Conservation (phyloP, 2,113 vertebrate species). For the Machaerirhynchus nigripectus region DNA sequence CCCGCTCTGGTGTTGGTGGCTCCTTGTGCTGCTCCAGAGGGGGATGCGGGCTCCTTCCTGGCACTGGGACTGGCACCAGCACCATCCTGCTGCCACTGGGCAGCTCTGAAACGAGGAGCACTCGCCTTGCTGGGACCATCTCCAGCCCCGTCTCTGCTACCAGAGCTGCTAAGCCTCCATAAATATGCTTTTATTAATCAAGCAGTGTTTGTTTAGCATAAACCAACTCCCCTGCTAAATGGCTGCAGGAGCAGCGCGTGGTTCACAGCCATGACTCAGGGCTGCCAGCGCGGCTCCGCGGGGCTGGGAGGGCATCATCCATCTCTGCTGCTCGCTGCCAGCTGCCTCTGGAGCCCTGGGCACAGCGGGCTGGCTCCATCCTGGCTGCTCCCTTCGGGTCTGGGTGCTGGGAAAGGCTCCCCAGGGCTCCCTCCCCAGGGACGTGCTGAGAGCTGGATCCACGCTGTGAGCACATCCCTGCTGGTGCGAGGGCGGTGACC, state of each 20-base stretch:
- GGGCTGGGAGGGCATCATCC: background rate
- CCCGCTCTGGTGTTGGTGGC: background rate
- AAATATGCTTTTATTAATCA: conserved; percentile 57
- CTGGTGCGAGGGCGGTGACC: background rate
- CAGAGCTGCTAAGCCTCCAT: background rate
- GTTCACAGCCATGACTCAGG: conserved; percentile 12
- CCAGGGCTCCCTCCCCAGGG: too few relatives aligned
- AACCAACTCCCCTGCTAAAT: conserved; percentile 29
- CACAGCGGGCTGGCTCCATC: background rate
- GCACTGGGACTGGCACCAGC: background rate
- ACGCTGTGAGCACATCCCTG: accelerated
- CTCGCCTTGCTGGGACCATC: background rate
- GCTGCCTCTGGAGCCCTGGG: background rate
- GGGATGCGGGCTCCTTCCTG: background rate
- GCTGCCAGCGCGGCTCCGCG: background rate
- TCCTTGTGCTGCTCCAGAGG: background rate
- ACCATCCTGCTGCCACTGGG: background rate
- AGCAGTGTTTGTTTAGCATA: conserved; percentile 55
- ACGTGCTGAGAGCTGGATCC: accelerated
- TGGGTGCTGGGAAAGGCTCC: background rate
- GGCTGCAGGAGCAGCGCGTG: background rate
- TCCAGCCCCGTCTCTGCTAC: background rate
- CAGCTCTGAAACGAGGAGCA: background rate
- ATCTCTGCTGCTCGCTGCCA: background rate
- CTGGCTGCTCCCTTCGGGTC: accelerated